Evolutionary conservation across 2,888 invertebrate species (phyloP).

Genomic region (Galerucella nymphaeae): DNA sequence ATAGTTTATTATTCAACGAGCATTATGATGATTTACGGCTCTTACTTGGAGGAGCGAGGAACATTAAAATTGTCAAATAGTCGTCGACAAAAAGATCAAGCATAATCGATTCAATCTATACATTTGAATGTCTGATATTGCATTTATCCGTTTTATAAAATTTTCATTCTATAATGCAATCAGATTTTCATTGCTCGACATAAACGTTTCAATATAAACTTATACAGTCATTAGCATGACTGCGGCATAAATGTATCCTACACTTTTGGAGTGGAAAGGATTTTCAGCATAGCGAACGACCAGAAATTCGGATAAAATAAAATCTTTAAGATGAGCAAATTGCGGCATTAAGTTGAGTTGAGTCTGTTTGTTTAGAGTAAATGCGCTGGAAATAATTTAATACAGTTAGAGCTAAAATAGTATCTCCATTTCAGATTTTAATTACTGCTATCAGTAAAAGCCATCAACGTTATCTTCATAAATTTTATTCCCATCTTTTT

Average conservation of each 20-base stretch:
- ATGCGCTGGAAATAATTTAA: not conserved
- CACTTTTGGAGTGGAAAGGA: not conserved
- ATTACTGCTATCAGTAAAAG: no score
- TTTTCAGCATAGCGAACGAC: not conserved
- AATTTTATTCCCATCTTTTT: no score
- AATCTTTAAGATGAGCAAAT: not conserved
- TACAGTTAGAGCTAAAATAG: no score
- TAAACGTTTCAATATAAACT: not conserved
- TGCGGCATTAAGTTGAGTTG: not conserved
- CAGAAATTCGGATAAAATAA: not conserved
- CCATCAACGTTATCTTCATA: no score
- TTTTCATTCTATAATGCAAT: not conserved
- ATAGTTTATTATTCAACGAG: no score
- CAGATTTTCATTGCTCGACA: not conserved
- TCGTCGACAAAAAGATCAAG: no score
- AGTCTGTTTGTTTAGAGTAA: not conserved
- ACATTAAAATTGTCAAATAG: no score
- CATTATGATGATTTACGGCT: no score
- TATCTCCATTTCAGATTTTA: no score
- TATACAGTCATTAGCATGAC: not conserved
- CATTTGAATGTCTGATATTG: no score
- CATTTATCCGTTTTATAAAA: not conserved
- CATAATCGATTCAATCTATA: no score
- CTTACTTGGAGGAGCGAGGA: no score
- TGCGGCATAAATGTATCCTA: not conserved